phyloP scores from a whole-genome alignment of 2,888 invertebrate species.

The Mystacides longicornis region DNA sequence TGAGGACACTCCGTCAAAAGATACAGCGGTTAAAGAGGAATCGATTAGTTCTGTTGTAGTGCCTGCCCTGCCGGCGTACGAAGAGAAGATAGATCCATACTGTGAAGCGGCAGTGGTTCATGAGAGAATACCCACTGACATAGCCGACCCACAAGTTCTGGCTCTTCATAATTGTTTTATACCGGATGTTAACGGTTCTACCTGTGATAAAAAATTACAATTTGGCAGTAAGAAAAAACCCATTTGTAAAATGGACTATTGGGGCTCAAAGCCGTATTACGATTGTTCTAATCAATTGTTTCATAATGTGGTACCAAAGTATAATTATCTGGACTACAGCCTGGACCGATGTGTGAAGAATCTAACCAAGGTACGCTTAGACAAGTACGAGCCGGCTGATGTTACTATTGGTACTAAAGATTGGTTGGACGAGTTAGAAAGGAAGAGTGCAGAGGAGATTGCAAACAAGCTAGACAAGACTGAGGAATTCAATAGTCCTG shows the following conservation, averaged over 20 bases:
- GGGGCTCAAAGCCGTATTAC: constrained; percentile 24
- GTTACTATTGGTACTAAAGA: constrained; percentile 23
- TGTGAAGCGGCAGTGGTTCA: constrained; percentile 26
- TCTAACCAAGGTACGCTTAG: constrained; percentile 35
- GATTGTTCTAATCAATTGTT: constrained; percentile 33
- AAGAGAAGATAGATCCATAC: constrained; percentile 26
- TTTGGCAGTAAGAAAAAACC: neutral
- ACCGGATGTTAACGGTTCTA: constrained; percentile 55
- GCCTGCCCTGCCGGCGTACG: constrained; percentile 22
- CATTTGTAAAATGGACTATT: constrained; percentile 17
- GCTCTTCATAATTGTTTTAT: constrained; percentile 48
- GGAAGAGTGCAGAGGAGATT: constrained; percentile 7
- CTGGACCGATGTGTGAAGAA: constrained; percentile 45
- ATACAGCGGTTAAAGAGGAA: constrained; percentile 5
- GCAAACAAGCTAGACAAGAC: constrained; percentile 1
- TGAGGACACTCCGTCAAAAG: constrained; percentile 4
- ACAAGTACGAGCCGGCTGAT: constrained; percentile 35
- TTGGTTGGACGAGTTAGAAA: constrained; percentile 19
- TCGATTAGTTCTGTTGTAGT: constrained; percentile 17
- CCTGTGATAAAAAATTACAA: constrained; percentile 26
- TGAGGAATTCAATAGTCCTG: constrained; percentile 26
- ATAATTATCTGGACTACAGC: constrained; percentile 44
- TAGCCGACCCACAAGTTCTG: constrained; percentile 44
- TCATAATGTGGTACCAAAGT: constrained; percentile 29
- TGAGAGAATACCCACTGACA: constrained; percentile 12